These are phyloP conservation scores for Characodon lateralis DNA, from an alignment of 2,797 vertebrate species.

Conservation along the genomic window DNA sequence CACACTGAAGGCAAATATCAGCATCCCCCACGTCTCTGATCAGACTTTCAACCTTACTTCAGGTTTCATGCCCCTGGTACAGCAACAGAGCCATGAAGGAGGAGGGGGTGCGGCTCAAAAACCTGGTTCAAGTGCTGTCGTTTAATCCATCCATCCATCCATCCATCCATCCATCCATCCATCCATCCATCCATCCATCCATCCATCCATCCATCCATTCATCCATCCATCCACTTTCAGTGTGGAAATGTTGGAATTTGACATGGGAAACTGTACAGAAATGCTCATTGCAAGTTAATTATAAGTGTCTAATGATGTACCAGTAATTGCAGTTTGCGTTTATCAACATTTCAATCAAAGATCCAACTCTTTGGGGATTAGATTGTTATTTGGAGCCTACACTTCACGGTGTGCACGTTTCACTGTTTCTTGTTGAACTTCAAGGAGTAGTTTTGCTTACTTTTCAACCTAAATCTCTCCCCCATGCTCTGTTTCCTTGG, in stretches of 20 bases:
- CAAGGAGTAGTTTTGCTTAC: constrained; percentile 27
- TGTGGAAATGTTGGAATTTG: not conserved
- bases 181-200: no score
- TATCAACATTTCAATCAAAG: constrained; percentile 5
- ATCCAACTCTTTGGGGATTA: not conserved
- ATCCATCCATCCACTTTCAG: not conserved
- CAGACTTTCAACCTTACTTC: no score
- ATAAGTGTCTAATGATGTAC: not conserved
- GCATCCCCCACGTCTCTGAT: no score
- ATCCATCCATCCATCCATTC: no score
- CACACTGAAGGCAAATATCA: no score
- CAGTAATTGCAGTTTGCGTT: not conserved
- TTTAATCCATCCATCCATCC: no score
- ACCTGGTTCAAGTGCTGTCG: no score
- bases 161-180: no score
- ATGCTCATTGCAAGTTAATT: not conserved
- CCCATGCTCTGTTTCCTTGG: constrained; percentile 52
- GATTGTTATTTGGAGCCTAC: not conserved
- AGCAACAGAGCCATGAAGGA: no score
- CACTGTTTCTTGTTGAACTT: constrained; percentile 16
- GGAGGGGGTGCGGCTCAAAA: no score
- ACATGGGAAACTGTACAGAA: not conserved
- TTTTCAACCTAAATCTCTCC: constrained; percentile 50
- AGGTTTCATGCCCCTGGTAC: no score
- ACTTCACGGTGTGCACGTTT: not conserved